phyloP scores from a whole-genome alignment of 2,113 vertebrate species.

The Plecturocebus donacophilus region DNA sequence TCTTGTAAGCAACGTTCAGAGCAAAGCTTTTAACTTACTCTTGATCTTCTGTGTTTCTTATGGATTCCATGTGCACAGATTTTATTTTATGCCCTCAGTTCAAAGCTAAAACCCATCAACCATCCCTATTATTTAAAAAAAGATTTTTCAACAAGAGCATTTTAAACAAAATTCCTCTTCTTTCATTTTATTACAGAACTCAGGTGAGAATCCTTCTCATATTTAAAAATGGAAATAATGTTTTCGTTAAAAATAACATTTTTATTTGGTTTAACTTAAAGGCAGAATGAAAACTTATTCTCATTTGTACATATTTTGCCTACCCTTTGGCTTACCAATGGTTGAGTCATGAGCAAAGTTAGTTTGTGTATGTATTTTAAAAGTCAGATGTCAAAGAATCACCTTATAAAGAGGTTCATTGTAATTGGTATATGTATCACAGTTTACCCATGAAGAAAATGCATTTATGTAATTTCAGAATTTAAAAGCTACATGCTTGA shows the following conservation, averaged over 20 bases:
- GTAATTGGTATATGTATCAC: conserved; percentile 25
- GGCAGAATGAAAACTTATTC: conserved; percentile 40
- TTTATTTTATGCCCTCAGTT: background rate
- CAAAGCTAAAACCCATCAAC: background rate
- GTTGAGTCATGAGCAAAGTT: conserved; percentile 63
- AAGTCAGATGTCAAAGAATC: conserved; percentile 52
- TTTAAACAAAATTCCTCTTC: background rate
- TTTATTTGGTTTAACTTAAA: conserved; percentile 44
- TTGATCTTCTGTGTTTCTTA: background rate
- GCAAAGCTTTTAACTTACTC: background rate
- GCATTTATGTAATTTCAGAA: background rate
- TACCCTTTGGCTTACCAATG: background rate
- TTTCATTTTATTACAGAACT: background rate
- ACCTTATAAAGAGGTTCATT: conserved; percentile 34
- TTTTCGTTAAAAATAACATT: conserved; percentile 13
- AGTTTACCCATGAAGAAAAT: conserved; percentile 47
- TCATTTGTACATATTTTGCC: conserved; percentile 35
- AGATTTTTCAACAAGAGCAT: background rate
- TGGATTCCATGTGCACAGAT: background rate
- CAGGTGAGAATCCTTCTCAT: background rate
- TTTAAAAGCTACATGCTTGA: conserved; percentile 35
- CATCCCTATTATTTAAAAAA: background rate
- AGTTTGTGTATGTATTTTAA: conserved; percentile 55
- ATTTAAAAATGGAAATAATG: conserved; percentile 26
- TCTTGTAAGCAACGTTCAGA: background rate